A percentile compares a stretch with the other conserved stretches of the same genome.
These are phyloP conservation scores for Colostygia pectinataria DNA, from an alignment of 2,888 invertebrate species.

Conservation along the genomic window DNA sequence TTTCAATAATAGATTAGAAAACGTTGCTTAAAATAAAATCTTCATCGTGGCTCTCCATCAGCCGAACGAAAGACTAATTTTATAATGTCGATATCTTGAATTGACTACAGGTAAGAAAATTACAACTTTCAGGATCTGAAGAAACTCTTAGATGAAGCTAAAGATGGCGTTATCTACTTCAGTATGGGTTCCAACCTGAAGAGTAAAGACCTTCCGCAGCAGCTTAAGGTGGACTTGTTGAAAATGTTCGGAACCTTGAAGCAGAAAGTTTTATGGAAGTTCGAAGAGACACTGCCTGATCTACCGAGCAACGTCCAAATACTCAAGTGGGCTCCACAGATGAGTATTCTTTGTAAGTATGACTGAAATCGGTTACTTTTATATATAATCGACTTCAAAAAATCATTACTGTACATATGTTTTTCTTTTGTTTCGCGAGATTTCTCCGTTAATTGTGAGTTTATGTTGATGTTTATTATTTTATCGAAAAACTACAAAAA, in stretches of 20 bases:
- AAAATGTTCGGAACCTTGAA: conserved; percentile 64
- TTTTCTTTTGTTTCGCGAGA: too few relatives aligned
- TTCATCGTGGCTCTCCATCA: too few relatives aligned
- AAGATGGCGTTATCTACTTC: conserved; percentile 74
- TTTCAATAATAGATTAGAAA: too few relatives aligned
- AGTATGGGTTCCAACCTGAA: conserved; percentile 73
- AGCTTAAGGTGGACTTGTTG: conserved; percentile 51
- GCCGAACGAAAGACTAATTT: too few relatives aligned
- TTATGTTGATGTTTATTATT: too few relatives aligned
- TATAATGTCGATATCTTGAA: neutral
- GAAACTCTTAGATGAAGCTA: conserved; percentile 62
- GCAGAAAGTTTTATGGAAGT: conserved; percentile 77
- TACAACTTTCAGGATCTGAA: conserved; percentile 53
- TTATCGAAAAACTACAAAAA: too few relatives aligned
- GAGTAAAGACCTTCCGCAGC: conserved; percentile 56
- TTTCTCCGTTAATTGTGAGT: too few relatives aligned
- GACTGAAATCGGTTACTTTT: too few relatives aligned
- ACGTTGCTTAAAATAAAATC: neutral
- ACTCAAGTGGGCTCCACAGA: conserved; percentile 68
- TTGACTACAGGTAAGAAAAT: neutral
- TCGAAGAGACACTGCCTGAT: conserved; percentile 55
- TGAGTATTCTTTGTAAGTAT: conserved; percentile 44
- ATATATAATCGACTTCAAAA: too few relatives aligned
- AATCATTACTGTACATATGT: too few relatives aligned
- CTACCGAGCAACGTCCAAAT: conserved; percentile 69